Evolutionary conservation across 2,113 vertebrate species (phyloP).

Genomic region (Sinosuthora webbiana): DNA sequence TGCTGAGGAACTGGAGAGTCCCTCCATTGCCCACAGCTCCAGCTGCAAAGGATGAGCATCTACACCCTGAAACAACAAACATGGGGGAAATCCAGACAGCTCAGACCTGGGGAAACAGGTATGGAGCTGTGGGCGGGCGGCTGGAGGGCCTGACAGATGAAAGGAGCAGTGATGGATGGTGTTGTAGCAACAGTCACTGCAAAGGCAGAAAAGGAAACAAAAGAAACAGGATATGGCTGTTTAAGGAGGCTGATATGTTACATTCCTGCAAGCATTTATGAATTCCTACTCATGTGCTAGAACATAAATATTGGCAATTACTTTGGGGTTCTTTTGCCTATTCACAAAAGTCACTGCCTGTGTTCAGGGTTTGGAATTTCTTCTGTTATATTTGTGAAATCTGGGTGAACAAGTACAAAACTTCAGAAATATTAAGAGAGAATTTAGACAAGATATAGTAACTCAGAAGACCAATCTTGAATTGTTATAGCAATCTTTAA

Average conservation of each 20-base stretch:
- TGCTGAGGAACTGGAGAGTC: not conserved
- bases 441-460: not conserved
- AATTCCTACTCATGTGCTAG: not conserved
- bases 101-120: not conserved
- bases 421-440: not conserved
- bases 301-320: not conserved
- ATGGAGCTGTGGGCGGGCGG: not conserved
- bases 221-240: slow-evolving; percentile 51
- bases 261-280: slow-evolving; percentile 8
- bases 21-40: not conserved
- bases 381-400: not conserved
- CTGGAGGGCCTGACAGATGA: not conserved
- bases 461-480: not conserved
- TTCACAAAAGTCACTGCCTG: not conserved
- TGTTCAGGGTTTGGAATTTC: not conserved
- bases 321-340: not conserved
- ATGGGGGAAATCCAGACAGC: not conserved
- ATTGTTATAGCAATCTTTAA: not conserved
- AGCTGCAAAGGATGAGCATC: not conserved
- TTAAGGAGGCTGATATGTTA: slow-evolving; percentile 3
- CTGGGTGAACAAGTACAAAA: not conserved
- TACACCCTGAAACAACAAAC: not conserved
- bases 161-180: slow-evolving; percentile 24
- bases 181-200: slow-evolving; percentile 47
- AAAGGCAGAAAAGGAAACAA: slow-evolving; percentile 43